Conservation (phyloP, 2,797 vertebrate species). For the Gymnoscopelus microlampas region DNA sequence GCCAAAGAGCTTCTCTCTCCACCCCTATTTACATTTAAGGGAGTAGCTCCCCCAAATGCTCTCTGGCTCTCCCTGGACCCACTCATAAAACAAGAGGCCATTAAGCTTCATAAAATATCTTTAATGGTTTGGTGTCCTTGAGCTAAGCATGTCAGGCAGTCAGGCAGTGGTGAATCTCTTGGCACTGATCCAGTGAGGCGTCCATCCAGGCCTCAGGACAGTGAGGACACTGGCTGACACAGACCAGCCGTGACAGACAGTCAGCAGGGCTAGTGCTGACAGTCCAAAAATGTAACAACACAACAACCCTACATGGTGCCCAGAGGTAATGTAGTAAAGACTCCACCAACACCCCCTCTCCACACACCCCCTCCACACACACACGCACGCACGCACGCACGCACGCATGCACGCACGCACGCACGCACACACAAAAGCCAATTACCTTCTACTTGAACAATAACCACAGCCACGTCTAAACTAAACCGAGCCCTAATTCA, state of each 20-base stretch:
- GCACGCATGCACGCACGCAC: conserved; percentile 2
- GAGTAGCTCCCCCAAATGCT: no score
- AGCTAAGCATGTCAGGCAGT: conserved; percentile 23
- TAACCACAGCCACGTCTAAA: no score
- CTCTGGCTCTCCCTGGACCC: no score
- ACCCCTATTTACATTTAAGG: no score
- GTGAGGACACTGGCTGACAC: conserved; percentile 66
- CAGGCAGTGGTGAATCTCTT: conserved; percentile 43
- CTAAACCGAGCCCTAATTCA: no score
- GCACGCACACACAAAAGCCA: background rate
- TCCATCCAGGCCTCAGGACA: conserved; percentile 60
- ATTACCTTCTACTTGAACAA: no score
- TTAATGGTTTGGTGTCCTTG: conserved; percentile 12
- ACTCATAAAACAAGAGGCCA: background rate
- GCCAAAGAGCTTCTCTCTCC: no score
- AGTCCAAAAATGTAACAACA: conserved; percentile 24
- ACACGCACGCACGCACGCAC: conserved; percentile 8
- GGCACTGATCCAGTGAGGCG: conserved; percentile 43
- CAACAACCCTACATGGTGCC: no score
- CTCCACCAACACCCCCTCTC: background rate
- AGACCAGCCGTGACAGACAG: conserved; percentile 67
- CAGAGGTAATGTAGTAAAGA: background rate
- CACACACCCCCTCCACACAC: no score
- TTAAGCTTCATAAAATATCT: background rate
- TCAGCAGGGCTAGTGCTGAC: conserved; percentile 61